These are phyloP conservation scores for Drosophila auraria DNA, from an alignment of 1,140 invertebrate species.

Conservation along the genomic window DNA sequence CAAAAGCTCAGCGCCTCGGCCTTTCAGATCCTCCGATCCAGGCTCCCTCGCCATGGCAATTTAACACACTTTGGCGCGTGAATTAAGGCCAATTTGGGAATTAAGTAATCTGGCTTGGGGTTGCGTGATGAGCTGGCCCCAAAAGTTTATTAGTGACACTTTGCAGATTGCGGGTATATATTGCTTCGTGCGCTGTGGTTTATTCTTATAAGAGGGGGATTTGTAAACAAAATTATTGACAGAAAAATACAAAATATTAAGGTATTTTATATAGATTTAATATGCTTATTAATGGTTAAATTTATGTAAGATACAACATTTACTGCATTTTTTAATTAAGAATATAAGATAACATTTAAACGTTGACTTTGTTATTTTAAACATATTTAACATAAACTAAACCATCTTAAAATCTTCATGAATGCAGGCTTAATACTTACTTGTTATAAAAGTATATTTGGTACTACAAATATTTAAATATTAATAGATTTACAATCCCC, in stretches of 20 bases:
- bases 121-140: slow-evolving; percentile 34
- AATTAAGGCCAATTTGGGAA: slow-evolving; percentile 83
- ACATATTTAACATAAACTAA: not conserved
- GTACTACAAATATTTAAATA: not conserved
- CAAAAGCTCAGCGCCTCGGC: slow-evolving; percentile 61
- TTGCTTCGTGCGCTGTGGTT: too few species aligned
- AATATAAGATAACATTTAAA: too few species aligned
- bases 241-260: not conserved
- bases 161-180: slow-evolving; percentile 34
- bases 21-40: slow-evolving; percentile 13
- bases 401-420: too few species aligned
- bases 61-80: slow-evolving; percentile 84
- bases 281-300: not conserved
- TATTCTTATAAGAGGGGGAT: not conserved
- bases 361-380: too few species aligned
- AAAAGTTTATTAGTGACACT: slow-evolving; percentile 67
- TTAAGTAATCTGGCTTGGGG: slow-evolving; percentile 78
- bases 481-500: not conserved
- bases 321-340: too few species aligned
- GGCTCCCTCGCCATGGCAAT: slow-evolving; percentile 56
- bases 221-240: not conserved
- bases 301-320: too few species aligned
- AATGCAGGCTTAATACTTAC: too few species aligned
- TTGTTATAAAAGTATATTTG: not conserved
- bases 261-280: not conserved